A percentile compares a stretch with the other conserved stretches of the same genome.
Evolutionary conservation across 1,140 invertebrate genomes (phyloP).

Genomic region (Scaptomyza pallida): DNA sequence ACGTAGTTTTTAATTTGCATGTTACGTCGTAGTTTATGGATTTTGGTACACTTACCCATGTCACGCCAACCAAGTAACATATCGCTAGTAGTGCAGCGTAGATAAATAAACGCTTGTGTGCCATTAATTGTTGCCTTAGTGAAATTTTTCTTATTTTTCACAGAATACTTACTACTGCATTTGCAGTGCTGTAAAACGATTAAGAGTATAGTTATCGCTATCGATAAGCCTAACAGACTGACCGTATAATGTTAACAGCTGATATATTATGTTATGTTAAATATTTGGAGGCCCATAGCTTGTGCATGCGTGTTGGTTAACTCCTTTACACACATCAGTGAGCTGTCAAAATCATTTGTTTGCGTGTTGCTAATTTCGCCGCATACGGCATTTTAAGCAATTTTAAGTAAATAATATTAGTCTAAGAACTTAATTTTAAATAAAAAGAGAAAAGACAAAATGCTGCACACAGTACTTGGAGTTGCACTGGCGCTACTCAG

Average conservation of each 20-base stretch:
- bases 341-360: constrained; percentile 58
- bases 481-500: constrained; percentile 48
- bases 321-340: background rate
- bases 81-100: constrained; percentile 73
- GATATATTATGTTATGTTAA: background rate
- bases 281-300: background rate
- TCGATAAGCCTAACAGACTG: too few species aligned
- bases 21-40: constrained; percentile 2
- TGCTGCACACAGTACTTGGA: constrained; percentile 56
- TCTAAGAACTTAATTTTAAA: constrained; percentile 33
- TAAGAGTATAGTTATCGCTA: constrained; percentile 5
- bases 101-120: constrained; percentile 73
- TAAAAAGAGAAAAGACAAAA: constrained; percentile 12
- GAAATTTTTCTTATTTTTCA: constrained; percentile 68
- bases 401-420: constrained; percentile 18
- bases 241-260: background rate
- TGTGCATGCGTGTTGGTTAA: background rate
- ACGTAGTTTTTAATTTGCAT: background rate
- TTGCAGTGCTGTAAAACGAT: constrained; percentile 33
- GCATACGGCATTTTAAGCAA: constrained; percentile 4
- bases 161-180: constrained; percentile 22
- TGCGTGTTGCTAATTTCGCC: constrained; percentile 57
- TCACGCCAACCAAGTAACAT: constrained; percentile 83
- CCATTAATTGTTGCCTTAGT: constrained; percentile 79
- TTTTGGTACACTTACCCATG: constrained; percentile 67